Evolutionary conservation across 2,113 vertebrate genomes (phyloP).

Genomic region (Osmerus eperlanus): DNA sequence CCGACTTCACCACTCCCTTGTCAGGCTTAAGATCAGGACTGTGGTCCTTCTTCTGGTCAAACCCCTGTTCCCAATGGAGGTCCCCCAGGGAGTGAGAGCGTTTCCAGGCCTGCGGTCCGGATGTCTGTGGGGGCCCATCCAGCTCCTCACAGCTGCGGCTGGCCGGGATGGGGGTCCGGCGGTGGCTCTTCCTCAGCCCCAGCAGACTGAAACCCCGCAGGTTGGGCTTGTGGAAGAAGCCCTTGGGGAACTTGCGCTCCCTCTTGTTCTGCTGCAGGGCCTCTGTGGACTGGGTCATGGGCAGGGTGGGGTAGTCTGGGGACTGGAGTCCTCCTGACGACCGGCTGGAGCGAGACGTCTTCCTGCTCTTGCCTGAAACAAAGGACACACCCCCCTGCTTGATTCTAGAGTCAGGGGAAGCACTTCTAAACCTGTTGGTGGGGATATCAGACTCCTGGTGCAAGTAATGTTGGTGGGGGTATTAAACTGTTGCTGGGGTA

Average conservation of each 20-base stretch:
- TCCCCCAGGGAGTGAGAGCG: conserved; percentile 91
- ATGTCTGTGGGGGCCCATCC: conserved; percentile 63
- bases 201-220: conserved; percentile 61
- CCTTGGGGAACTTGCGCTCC: conserved; percentile 62
- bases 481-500: too few species aligned
- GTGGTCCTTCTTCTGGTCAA: conserved; percentile 55
- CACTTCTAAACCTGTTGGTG: too few species aligned
- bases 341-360: conserved; percentile 71
- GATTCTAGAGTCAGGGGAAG: neutral
- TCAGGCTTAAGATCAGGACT: conserved; percentile 32
- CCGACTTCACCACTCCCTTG: conserved; percentile 43
- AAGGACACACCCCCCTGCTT: conserved; percentile 28
- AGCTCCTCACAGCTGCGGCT: conserved; percentile 89
- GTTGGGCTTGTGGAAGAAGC: conserved; percentile 61
- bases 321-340: conserved; percentile 76
- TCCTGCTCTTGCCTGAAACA: conserved; percentile 85
- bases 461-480: too few species aligned
- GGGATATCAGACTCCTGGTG: too few species aligned
- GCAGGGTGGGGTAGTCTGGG: conserved; percentile 79
- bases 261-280: conserved; percentile 71
- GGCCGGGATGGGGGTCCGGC: conserved; percentile 71
- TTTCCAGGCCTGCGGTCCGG: conserved; percentile 71
- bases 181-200: conserved; percentile 72
- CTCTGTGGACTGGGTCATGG: conserved; percentile 76
- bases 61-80: conserved; percentile 75